Percentiles rank a stretch among this genome's conserved stretches.
phyloP scores from a whole-genome alignment of 2,797 vertebrate genomes.

The Acipenser oxyrinchus region DNA sequence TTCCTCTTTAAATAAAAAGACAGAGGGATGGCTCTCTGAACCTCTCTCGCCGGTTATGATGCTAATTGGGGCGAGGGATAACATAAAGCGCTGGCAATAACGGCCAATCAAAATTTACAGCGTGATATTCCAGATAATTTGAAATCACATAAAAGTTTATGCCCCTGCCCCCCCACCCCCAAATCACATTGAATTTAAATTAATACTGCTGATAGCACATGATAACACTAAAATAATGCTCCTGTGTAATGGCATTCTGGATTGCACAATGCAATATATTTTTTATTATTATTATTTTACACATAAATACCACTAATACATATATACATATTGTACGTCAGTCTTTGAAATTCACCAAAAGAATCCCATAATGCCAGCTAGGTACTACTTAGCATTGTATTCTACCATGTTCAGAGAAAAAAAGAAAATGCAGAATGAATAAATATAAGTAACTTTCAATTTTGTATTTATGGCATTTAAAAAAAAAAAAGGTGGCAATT shows the following conservation, averaged over 20 bases:
- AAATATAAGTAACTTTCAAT: constrained; percentile 80
- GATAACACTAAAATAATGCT: too few relatives aligned
- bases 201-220: too few relatives aligned
- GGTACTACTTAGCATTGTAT: constrained; percentile 67
- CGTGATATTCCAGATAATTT: constrained; percentile 41
- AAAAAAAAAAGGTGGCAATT: constrained; percentile 65
- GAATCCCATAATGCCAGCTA: constrained; percentile 12
- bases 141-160: constrained; percentile 39
- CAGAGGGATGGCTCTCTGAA: constrained; percentile 27
- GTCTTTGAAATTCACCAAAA: background rate
- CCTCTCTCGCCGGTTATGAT: constrained; percentile 32
- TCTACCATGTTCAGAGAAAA: constrained; percentile 74
- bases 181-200: too few relatives aligned
- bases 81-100: constrained; percentile 46
- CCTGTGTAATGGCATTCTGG: too few relatives aligned
- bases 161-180: constrained; percentile 19
- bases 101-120: constrained; percentile 15
- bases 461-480: constrained; percentile 82
- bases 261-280: too few relatives aligned
- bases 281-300: too few relatives aligned
- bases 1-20: constrained; percentile 34
- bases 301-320: too few relatives aligned
- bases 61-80: constrained; percentile 55
- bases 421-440: constrained; percentile 62
- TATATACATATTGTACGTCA: background rate